These are phyloP conservation scores for Trogon surrucura DNA, from an alignment of 2,113 vertebrate genomes.

Conservation along the genomic window DNA sequence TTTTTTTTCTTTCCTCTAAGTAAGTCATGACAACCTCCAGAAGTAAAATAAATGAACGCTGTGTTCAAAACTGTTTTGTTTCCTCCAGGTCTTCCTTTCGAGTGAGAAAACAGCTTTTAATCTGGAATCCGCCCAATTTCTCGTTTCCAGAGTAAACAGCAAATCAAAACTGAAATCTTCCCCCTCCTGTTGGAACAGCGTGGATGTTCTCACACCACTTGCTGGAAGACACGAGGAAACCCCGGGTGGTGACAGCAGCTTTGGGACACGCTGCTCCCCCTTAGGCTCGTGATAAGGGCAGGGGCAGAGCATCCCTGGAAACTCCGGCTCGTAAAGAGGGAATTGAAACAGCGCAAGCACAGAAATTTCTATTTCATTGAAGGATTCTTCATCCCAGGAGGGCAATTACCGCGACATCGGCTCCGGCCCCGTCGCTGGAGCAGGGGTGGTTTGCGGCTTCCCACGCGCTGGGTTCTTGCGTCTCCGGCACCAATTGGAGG, in stretches of 20 bases:
- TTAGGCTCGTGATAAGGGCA: not conserved
- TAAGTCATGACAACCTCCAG: not conserved
- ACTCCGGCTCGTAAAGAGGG: not conserved
- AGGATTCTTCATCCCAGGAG: not conserved
- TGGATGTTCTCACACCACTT: not conserved
- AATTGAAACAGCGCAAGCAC: not conserved
- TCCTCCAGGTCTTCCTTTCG: not conserved
- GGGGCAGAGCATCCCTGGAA: not conserved
- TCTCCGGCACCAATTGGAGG: not conserved
- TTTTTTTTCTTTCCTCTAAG: not conserved
- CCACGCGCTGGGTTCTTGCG: not conserved
- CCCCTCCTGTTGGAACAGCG: not conserved
- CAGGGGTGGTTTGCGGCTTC: not conserved
- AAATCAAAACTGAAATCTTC: not conserved
- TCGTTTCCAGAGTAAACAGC: not conserved
- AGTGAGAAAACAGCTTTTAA: constrained; percentile 2
- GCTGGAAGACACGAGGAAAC: not conserved
- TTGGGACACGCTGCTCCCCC: not conserved
- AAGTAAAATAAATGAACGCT: not conserved
- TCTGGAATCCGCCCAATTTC: not conserved
- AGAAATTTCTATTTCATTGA: not conserved
- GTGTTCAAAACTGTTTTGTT: not conserved
- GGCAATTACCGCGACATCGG: fast-evolving
- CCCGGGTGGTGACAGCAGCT: not conserved
- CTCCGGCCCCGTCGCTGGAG: not conserved